Conservation (phyloP, 1,140 invertebrate species). For the Caenorhabditis brenneri region DNA sequence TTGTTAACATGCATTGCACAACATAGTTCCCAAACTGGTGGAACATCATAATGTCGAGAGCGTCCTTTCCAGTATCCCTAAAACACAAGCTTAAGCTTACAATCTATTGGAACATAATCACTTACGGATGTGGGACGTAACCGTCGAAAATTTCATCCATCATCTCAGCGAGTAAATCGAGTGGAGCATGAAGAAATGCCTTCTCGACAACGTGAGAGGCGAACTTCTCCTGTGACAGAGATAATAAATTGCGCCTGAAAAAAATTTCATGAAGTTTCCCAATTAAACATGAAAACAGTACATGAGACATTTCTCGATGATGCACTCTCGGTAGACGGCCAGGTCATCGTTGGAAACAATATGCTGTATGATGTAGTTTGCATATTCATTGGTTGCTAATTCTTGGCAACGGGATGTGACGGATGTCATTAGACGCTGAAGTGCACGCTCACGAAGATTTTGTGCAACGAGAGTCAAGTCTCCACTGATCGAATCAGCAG, state of each 20-base stretch:
- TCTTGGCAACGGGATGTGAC: background rate
- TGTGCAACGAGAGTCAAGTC: background rate
- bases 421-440: background rate
- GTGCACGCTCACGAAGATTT: background rate
- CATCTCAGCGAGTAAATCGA: background rate
- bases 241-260: conserved; percentile 58
- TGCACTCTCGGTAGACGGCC: background rate
- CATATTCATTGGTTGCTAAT: background rate
- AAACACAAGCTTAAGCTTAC: conserved; percentile 32
- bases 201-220: conserved; percentile 63
- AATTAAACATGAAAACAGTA: conserved; percentile 36
- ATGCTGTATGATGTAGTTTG: conserved; percentile 34
- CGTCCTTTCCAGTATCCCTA: conserved; percentile 55
- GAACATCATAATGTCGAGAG: conserved; percentile 60
- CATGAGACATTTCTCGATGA: conserved; percentile 10
- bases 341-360: background rate
- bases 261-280: conserved; percentile 26
- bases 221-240: conserved; percentile 62
- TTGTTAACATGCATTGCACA: conserved; percentile 56
- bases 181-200: conserved; percentile 51
- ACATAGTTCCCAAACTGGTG: conserved; percentile 64
- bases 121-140: conserved; percentile 39
- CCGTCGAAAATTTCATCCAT: conserved; percentile 44
- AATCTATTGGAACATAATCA: conserved; percentile 48
- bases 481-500: background rate